Base-by-base conservation (phyloP, 2,113 vertebrate genomes). In the Crocuta crocuta region DNA sequence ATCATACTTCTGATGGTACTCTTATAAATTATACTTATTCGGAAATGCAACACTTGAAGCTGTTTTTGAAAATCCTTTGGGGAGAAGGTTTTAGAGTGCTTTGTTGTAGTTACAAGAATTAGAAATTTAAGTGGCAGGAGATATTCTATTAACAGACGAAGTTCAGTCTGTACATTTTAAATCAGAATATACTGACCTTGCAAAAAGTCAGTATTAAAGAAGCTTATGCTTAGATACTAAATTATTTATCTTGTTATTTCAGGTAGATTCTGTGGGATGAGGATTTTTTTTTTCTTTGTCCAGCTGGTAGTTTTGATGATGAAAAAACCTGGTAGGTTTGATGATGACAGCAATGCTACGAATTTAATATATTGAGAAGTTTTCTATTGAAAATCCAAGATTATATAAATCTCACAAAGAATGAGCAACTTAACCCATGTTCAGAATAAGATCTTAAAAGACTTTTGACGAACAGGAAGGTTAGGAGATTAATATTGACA, bases 151-250 rank as follows among this genome's bases (percentile, higher is more conserved):
- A 95, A 97, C 13, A 73, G 89, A 24, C 63, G 35, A 95, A 93
- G 48, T 96, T 65, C 35, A 95, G 86, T 26, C 39, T 96, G 90
- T 96, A 96, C 66, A 96, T 96, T 98, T 98, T 68, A 78, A 85
- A 96, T 97, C 92, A 98, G 96, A 97, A 96, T 83, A 21, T 71
- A 96, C 53, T 92, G 66, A 79, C 65, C 90, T 98, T 94, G 86
- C 84, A 98, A 98, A 98, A 55, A 23, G 87, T 91, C n/a, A 82
- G 31, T 82, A 63, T 84, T 95, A 26, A 97, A 94, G 26, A 95
- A 98, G 89, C 73, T 98, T 97, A 94, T 95, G 61, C 65, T 98
- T 73, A 96, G 78, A 97, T 89, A 68, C 85, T 74, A 97, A 98
- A 92, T 71, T 96, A 89, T 98, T 63, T 97, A 74, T 95, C 82